phyloP scores from a whole-genome alignment of 2,797 vertebrate species.

The Potorous gilbertii region DNA sequence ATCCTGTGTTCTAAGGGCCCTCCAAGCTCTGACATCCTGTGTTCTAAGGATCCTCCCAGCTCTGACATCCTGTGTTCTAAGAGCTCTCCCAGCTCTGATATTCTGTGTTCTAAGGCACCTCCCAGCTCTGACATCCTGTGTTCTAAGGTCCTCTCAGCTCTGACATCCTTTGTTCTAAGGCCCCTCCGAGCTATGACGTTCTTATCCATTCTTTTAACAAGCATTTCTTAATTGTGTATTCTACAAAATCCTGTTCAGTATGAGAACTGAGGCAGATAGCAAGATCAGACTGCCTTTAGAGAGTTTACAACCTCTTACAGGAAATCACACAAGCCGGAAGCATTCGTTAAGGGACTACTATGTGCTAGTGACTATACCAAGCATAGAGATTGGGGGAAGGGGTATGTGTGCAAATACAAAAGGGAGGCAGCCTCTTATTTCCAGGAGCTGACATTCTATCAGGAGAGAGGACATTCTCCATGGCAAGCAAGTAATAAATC shows the following conservation, averaged over 20 bases:
- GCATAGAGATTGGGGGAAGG: neutral
- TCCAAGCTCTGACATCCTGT: too few relatives aligned
- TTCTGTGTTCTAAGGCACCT: too few relatives aligned
- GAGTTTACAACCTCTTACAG: neutral
- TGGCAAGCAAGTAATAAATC: neutral
- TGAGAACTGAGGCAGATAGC: neutral
- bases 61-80: too few relatives aligned
- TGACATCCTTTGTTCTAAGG: too few relatives aligned
- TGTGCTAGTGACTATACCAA: neutral
- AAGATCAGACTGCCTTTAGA: neutral
- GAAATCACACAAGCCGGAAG: conserved; percentile 11
- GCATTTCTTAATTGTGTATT: neutral
- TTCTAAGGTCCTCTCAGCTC: too few relatives aligned
- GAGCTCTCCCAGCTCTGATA: too few relatives aligned
- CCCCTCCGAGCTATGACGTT: too few relatives aligned
- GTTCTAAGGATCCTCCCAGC: too few relatives aligned
- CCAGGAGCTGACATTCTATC: neutral
- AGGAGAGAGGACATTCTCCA: neutral
- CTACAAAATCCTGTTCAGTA: neutral
- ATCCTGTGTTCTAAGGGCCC: too few relatives aligned
- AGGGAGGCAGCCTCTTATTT: neutral
- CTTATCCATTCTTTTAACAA: neutral
- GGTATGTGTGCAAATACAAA: neutral
- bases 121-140: too few relatives aligned
- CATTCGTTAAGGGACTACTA: neutral